Conservation (phyloP, 2,113 vertebrate genomes). For the Caranx melampygus region DNA sequence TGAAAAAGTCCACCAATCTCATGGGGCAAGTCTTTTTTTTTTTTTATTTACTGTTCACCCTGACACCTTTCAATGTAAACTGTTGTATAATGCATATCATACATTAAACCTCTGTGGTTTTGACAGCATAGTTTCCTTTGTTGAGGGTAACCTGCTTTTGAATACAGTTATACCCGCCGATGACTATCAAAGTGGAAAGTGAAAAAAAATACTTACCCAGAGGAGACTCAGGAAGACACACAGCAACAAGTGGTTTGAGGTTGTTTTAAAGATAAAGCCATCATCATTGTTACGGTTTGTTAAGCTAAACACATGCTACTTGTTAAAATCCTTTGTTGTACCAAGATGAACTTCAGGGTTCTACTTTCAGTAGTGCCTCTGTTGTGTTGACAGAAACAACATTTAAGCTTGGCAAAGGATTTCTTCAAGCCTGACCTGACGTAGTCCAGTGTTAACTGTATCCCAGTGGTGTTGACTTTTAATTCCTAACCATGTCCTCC, state of each 20-base stretch:
- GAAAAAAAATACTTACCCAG: slow-evolving; percentile 67
- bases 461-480: slow-evolving; percentile 68
- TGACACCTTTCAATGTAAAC: not conserved
- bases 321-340: slow-evolving; percentile 9
- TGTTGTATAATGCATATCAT: not conserved
- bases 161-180: not conserved
- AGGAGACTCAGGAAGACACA: slow-evolving; percentile 48
- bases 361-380: slow-evolving; percentile 8
- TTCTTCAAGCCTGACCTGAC: not conserved
- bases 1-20: slow-evolving; percentile 24
- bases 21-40: not conserved
- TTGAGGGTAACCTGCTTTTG: not conserved
- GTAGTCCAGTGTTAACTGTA: slow-evolving; percentile 31
- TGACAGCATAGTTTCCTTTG: not conserved
- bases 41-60: not conserved
- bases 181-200: slow-evolving; percentile 6
- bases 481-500: slow-evolving; percentile 67
- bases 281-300: not conserved
- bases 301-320: slow-evolving; percentile 7
- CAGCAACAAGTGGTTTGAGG: slow-evolving; percentile 34
- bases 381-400: slow-evolving; percentile 51
- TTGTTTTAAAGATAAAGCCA: slow-evolving; percentile 38
- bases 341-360: not conserved
- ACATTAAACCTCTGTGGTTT: slow-evolving; percentile 1
- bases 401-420: not conserved